Percentiles rank a stretch among this genome's conserved stretches.
Conservation (phyloP, 2,113 vertebrate species). For the Cepphus grylle region DNA sequence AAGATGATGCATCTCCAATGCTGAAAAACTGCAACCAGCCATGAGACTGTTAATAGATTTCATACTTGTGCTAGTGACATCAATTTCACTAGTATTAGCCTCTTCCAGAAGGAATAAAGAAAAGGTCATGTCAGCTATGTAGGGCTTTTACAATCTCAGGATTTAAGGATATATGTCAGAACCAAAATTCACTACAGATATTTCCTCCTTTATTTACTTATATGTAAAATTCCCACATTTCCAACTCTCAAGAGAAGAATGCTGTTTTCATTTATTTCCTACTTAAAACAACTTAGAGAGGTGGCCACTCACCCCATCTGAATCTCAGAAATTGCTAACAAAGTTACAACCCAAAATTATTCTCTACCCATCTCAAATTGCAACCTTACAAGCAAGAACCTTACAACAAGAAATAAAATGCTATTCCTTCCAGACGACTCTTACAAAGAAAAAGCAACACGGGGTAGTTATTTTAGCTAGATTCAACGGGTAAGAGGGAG, state of each 20-base stretch:
- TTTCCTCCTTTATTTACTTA: not conserved
- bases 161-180: not conserved
- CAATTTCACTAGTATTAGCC: too few relatives aligned
- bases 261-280: not conserved
- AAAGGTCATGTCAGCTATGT: too few relatives aligned
- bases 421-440: not conserved
- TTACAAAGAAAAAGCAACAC: not conserved
- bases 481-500: not conserved
- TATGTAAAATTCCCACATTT: not conserved
- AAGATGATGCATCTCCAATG: not conserved
- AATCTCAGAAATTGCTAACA: not conserved
- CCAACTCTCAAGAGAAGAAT: not conserved
- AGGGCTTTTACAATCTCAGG: not conserved
- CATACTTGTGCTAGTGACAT: too few relatives aligned
- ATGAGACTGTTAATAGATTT: not conserved
- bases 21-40: not conserved
- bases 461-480: not conserved
- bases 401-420: conserved; percentile 44
- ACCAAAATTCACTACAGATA: not conserved
- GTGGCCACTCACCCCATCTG: not conserved
- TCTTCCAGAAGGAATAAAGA: too few relatives aligned
- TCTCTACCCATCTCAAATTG: not conserved
- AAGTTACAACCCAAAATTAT: not conserved
- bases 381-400: conserved; percentile 7
- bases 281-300: not conserved